Percentiles rank a stretch among this genome's conserved stretches.
Conservation (phyloP, 2,888 invertebrate genomes). For the Euplagia quadripunctaria region DNA sequence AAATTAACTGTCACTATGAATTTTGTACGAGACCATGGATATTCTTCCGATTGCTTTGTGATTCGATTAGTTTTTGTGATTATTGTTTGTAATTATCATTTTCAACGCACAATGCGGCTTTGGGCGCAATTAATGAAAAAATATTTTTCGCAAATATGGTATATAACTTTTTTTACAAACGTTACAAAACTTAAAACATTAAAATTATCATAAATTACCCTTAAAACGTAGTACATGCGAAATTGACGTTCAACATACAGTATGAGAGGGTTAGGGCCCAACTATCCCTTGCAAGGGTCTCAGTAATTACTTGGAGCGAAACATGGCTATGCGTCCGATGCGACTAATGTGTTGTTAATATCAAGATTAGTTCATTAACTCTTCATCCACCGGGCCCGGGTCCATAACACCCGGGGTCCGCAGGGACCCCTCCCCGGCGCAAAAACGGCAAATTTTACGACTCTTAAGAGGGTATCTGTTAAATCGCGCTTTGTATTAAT, state of each 20-base stretch:
- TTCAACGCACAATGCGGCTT: conserved; percentile 21
- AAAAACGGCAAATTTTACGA: conserved; percentile 76
- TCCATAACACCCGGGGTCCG: conserved; percentile 54
- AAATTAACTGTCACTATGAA: conserved; percentile 85
- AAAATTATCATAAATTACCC: conserved; percentile 64
- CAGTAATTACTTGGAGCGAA: conserved; percentile 70
- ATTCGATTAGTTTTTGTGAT: conserved; percentile 82
- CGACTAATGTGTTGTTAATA: conserved; percentile 86
- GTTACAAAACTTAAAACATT: conserved; percentile 29
- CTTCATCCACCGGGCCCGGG: conserved; percentile 73
- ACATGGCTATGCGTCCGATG: conserved; percentile 78
- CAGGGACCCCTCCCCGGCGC: conserved; percentile 57
- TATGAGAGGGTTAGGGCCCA: conserved; percentile 48
- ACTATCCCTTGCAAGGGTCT: conserved; percentile 65
- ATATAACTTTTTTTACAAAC: conserved; percentile 51
- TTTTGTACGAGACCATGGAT: conserved; percentile 73
- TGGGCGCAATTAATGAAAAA: conserved; percentile 22
- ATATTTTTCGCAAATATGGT: not conserved
- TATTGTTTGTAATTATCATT: conserved; percentile 65
- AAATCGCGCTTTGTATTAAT: conserved; percentile 80
- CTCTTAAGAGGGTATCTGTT: conserved; percentile 73
- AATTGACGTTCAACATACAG: conserved; percentile 54
- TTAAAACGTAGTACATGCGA: conserved; percentile 54
- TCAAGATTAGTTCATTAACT: conserved; percentile 87
- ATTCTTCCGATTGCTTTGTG: conserved; percentile 79